A percentile compares a stretch with the other conserved stretches of the same genome.
These are phyloP conservation scores for Drosophila bocki DNA, from an alignment of 1,140 invertebrate genomes.

Conservation along the genomic window DNA sequence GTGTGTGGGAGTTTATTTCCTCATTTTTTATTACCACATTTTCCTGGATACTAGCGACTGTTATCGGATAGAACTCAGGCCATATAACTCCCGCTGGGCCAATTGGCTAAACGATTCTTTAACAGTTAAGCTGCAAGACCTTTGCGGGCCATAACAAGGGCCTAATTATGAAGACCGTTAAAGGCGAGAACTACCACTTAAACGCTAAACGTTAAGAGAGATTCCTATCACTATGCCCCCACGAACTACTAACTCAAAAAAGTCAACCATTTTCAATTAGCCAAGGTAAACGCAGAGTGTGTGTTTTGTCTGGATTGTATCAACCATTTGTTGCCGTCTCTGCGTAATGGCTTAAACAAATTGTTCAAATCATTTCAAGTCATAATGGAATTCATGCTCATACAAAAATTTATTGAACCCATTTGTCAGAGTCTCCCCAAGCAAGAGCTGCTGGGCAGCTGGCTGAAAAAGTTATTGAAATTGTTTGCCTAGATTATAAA, in stretches of 20 bases:
- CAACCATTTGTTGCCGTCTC: constrained; percentile 33
- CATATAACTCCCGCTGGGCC: constrained; percentile 48
- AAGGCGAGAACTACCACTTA: constrained; percentile 40
- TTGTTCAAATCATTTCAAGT: constrained; percentile 39
- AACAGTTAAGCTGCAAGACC: constrained; percentile 11
- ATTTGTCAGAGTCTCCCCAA: constrained; percentile 49
- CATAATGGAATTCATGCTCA: constrained; percentile 48
- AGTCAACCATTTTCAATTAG: constrained; percentile 31
- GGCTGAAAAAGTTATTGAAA: constrained; percentile 8
- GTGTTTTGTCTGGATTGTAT: neutral
- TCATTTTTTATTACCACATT: constrained; percentile 54
- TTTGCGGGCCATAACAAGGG: constrained; percentile 48
- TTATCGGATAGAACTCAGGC: constrained; percentile 21
- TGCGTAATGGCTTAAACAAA: constrained; percentile 45
- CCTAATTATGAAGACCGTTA: constrained; percentile 49
- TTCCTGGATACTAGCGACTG: constrained; percentile 10
- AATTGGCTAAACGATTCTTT: constrained; percentile 57
- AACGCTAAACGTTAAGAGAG: neutral
- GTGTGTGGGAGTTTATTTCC: constrained; percentile 18
- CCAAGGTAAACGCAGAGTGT: constrained; percentile 10
- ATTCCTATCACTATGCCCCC: neutral
- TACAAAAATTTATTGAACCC: constrained; percentile 50
- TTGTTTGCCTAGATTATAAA: constrained; percentile 5
- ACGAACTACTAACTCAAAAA: neutral
- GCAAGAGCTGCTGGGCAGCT: neutral